Base-by-base conservation (phyloP, 2,888 invertebrate species). In the Patella depressa region DNA sequence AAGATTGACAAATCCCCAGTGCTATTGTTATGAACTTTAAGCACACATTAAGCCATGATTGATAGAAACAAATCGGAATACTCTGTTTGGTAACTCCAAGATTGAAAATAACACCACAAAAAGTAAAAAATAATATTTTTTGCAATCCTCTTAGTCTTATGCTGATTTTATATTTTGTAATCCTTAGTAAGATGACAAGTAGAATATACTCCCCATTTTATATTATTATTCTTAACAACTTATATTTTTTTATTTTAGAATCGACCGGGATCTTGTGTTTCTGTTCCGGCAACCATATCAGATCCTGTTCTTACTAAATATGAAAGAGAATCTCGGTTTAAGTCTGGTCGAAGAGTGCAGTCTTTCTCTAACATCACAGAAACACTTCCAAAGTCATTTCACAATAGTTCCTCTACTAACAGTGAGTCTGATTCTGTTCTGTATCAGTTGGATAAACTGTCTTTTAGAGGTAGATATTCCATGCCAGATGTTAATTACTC, bases 261-360 rank as follows among this genome's bases (percentile, higher is more conserved):
- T 72, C n/a, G 45, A 53, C 19, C 71, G 78, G 79, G 55, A 73
- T 57, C 76, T 55, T 55, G 80, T 76, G 19, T 24, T 11, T 65
- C 65, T 24, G 83, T 85, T 55, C 83, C 85, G 7, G 84, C 83
- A 19, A 83, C 83, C 19, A 74, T 79, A 9, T 80, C 76, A 24
- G 75, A 76, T 2, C 54, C 59, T 17, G 15, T 29, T 24, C 29
- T 53, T 45, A 29, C 24, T 53, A 12, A 34, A 24, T n/a, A 17
- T 54, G 71, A 73, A 7, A 14, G 34, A 12, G 29, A 45, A 9
- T 53, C 45, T 73, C 55, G 71, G 9, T 70, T 65, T 55, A 53
- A 34, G n/a, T 53, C 29, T 54, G 53, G 75, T 34, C 53, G 77
- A 12, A 59, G 77, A 4, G 77, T 73, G 14, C 72, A 77, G 53